Conservation (phyloP, 2,888 invertebrate species). For the Pheosia gnoma region DNA sequence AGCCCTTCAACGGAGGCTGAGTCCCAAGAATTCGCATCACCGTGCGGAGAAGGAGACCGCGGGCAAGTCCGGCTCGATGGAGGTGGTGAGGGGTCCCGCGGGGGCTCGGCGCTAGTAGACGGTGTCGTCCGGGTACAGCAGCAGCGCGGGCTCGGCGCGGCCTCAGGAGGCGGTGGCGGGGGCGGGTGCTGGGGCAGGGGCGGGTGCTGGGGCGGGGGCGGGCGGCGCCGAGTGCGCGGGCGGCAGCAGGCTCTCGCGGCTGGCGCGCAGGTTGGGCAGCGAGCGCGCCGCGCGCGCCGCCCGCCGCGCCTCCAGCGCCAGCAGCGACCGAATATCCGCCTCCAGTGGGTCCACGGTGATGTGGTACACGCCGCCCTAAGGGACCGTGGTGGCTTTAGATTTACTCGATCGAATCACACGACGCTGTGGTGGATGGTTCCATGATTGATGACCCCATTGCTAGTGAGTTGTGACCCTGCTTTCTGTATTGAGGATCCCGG, state of each 20-base stretch:
- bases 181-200: slow-evolving; percentile 22
- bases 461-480: too few relatives aligned
- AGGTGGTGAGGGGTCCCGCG: slow-evolving; percentile 26
- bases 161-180: slow-evolving; percentile 67
- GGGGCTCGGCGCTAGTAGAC: slow-evolving; percentile 62
- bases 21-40: not conserved
- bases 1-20: not conserved
- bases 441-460: too few relatives aligned
- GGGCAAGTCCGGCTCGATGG: not conserved
- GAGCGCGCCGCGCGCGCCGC: slow-evolving; percentile 78
- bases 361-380: slow-evolving; percentile 71
- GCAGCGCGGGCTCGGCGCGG: slow-evolving; percentile 55
- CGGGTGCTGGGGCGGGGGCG: slow-evolving; percentile 26
- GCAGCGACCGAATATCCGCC: slow-evolving; percentile 71
- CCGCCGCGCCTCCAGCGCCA: slow-evolving; percentile 78
- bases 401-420: too few relatives aligned
- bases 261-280: slow-evolving; percentile 89
- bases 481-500: too few relatives aligned
- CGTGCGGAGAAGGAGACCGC: not conserved
- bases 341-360: slow-evolving; percentile 78
- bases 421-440: too few relatives aligned
- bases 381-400: not conserved
- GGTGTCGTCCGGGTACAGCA: slow-evolving; percentile 73
- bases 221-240: slow-evolving; percentile 47
- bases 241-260: slow-evolving; percentile 61